A percentile compares a stretch with the other conserved stretches of the same genome.
Evolutionary conservation across 1,140 invertebrate genomes (phyloP).

Genomic region (Danaus melanippus): DNA sequence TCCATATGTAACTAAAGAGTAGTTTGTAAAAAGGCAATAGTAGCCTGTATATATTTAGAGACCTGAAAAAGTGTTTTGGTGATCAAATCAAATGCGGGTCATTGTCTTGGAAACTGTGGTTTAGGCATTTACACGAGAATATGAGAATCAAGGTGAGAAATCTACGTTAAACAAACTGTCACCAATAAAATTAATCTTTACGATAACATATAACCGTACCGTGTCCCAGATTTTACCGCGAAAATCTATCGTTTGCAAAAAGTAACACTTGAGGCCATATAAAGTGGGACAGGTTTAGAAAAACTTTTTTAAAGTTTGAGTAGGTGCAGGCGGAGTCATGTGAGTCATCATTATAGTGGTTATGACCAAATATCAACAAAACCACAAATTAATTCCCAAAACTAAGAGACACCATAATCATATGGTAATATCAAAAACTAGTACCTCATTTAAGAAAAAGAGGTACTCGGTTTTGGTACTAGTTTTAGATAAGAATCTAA

Average conservation of each 20-base stretch:
- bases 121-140: conserved; percentile 13
- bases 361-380: conserved; percentile 34
- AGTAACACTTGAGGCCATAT: conserved; percentile 19
- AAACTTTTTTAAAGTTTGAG: conserved; percentile 14
- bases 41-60: too few species aligned
- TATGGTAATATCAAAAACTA: too few species aligned
- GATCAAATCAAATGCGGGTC: neutral
- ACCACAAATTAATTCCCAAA: conserved; percentile 29
- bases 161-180: conserved; percentile 12
- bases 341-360: conserved; percentile 43
- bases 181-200: conserved; percentile 6
- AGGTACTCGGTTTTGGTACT: too few species aligned
- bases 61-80: too few species aligned
- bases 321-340: conserved; percentile 16
- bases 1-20: too few species aligned
- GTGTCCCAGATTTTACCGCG: conserved; percentile 17
- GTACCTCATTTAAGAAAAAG: too few species aligned
- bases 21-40: too few species aligned
- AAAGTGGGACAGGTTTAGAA: conserved; percentile 17
- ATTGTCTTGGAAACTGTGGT: conserved; percentile 13
- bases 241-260: conserved; percentile 15
- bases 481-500: too few species aligned
- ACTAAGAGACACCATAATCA: conserved; percentile 14
- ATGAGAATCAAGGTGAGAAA: conserved; percentile 11
- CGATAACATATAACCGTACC: conserved; percentile 20